Evolutionary conservation across 2,888 invertebrate genomes (phyloP).

Genomic region (Pandemis cinnamomeana): DNA sequence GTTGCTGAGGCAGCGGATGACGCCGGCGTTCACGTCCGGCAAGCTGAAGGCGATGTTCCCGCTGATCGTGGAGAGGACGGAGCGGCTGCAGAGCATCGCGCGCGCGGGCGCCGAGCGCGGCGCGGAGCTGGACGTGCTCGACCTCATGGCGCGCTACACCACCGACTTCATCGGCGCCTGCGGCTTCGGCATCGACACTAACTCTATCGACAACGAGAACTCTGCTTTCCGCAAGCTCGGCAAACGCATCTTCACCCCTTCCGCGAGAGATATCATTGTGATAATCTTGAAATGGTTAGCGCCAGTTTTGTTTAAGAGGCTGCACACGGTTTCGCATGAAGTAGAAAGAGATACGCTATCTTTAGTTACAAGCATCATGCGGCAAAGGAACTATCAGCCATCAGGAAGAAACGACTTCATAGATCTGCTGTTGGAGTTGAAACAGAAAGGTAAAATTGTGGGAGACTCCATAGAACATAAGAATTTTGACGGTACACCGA

Average conservation of each 20-base stretch:
- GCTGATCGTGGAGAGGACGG: constrained; percentile 64
- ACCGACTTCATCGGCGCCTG: constrained; percentile 68
- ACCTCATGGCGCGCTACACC: constrained; percentile 66
- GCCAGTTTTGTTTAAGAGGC: constrained; percentile 23
- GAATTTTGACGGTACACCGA: constrained; percentile 58
- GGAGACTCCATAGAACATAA: constrained; percentile 60
- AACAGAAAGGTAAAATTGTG: constrained; percentile 58
- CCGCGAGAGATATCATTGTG: not conserved
- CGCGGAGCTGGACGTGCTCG: constrained; percentile 43
- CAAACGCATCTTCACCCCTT: constrained; percentile 29
- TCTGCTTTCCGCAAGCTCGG: constrained; percentile 54
- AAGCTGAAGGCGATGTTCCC: constrained; percentile 74
- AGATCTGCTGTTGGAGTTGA: constrained; percentile 50
- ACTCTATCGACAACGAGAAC: constrained; percentile 59
- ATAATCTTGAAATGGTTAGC: constrained; percentile 25
- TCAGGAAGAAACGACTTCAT: constrained; percentile 51
- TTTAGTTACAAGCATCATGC: constrained; percentile 51
- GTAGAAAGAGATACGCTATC: constrained; percentile 4
- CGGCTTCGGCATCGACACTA: constrained; percentile 64
- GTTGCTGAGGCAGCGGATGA: constrained; percentile 65
- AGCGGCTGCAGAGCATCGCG: constrained; percentile 57
- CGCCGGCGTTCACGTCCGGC: constrained; percentile 70
- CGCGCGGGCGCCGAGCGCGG: constrained; percentile 40
- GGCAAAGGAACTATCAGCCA: constrained; percentile 62
- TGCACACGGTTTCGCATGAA: not conserved